A percentile compares a stretch with the other conserved stretches of the same genome.
Evolutionary conservation across 1,140 invertebrate genomes (phyloP).

Genomic region (Augochlora pura): DNA sequence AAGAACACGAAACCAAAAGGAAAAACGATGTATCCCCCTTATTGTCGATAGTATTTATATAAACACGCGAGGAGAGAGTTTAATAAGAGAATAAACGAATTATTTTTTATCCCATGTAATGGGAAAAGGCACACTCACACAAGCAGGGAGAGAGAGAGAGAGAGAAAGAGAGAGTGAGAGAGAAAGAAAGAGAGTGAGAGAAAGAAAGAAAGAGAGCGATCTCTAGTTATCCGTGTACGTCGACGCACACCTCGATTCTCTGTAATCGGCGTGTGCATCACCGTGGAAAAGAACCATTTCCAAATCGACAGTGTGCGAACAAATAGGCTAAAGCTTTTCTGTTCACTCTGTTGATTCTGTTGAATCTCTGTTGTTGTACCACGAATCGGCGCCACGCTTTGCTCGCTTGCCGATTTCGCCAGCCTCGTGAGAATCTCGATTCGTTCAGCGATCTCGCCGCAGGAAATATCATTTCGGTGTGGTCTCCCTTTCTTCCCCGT

Average conservation of each 20-base stretch:
- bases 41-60: slow-evolving; percentile 39
- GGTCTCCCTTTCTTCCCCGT: neutral
- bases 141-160: too few species aligned
- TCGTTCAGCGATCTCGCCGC: neutral
- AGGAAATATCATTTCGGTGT: neutral
- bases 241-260: slow-evolving; percentile 20
- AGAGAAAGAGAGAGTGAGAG: too few species aligned
- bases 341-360: slow-evolving; percentile 29
- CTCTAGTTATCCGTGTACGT: slow-evolving; percentile 21
- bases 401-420: neutral
- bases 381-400: neutral
- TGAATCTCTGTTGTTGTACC: neutral
- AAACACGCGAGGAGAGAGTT: slow-evolving; percentile 7
- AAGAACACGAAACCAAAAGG: neutral
- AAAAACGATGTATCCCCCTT: slow-evolving; percentile 6
- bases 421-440: too few species aligned
- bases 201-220: neutral
- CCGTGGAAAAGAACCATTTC: slow-evolving; percentile 10
- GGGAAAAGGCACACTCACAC: slow-evolving; percentile 5
- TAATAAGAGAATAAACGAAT: slow-evolving; percentile 20
- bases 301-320: neutral
- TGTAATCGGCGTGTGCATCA: neutral
- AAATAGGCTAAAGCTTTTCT: slow-evolving; percentile 43
- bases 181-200: too few species aligned
- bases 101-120: slow-evolving; percentile 41